Conservation (phyloP, 2,888 invertebrate species). For the Globia sparganii region DNA sequence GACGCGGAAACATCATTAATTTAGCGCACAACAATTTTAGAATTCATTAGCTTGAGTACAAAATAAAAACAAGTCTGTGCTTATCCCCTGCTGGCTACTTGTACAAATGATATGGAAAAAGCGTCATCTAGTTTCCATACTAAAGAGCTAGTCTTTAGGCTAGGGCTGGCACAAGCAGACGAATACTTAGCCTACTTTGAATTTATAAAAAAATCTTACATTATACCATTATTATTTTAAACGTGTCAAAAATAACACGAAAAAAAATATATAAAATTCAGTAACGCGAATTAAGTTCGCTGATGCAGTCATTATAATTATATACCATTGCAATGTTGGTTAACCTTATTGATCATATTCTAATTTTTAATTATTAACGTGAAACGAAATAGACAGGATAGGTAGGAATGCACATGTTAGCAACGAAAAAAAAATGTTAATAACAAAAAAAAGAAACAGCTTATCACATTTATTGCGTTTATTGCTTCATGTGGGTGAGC, state of each 20-base stretch:
- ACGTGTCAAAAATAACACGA: too few species aligned
- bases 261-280: too few species aligned
- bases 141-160: slow-evolving; percentile 40
- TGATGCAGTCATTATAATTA: background rate
- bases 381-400: too few species aligned
- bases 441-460: background rate
- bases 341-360: background rate
- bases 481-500: too few species aligned
- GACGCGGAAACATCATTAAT: slow-evolving; percentile 45
- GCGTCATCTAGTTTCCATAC: slow-evolving; percentile 66
- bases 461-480: too few species aligned
- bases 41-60: slow-evolving; percentile 54
- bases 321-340: background rate
- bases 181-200: background rate
- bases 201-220: too few species aligned
- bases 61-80: slow-evolving; percentile 59
- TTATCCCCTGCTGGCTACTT: slow-evolving; percentile 34
- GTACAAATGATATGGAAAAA: slow-evolving; percentile 66
- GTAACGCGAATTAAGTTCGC: too few species aligned
- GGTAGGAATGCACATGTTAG: too few species aligned
- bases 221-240: too few species aligned
- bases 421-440: background rate
- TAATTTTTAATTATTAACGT: background rate
- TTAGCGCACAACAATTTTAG: slow-evolving; percentile 49
- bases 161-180: slow-evolving; percentile 43